Conservation (phyloP, 1,140 invertebrate species). For the Euwallacea fornicatus region DNA sequence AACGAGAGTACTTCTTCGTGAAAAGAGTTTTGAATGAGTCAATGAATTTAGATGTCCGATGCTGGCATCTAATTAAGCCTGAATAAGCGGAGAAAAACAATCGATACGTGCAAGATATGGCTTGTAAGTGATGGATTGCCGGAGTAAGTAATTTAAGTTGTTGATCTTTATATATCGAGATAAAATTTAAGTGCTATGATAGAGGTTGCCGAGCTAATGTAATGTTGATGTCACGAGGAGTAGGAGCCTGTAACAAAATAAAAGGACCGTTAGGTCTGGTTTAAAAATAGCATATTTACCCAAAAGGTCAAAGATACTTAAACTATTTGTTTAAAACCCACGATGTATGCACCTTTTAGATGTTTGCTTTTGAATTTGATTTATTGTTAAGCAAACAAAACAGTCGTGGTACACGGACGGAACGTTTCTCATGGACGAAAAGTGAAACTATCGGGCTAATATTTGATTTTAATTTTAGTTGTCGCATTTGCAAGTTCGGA, state of each 20-base stretch:
- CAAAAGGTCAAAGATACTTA: slow-evolving; percentile 20
- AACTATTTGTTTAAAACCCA: slow-evolving; percentile 19
- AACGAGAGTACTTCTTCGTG: slow-evolving; percentile 14
- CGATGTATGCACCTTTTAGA: slow-evolving; percentile 3
- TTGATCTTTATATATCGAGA: background rate
- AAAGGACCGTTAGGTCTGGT: background rate
- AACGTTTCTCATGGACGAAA: slow-evolving; percentile 15
- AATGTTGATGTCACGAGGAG: too few species aligned
- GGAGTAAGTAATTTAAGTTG: background rate
- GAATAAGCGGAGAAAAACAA: background rate
- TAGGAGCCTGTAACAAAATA: background rate
- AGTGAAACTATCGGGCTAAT: slow-evolving; percentile 10
- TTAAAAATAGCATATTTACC: slow-evolving; percentile 8
- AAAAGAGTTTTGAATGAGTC: slow-evolving; percentile 22
- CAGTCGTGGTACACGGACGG: background rate
- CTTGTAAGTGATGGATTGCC: background rate
- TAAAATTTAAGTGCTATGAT: too few species aligned
- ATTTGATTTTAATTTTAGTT: slow-evolving; percentile 12
- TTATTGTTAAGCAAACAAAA: slow-evolving; percentile 13
- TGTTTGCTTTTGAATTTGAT: slow-evolving; percentile 17
- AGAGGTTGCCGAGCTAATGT: too few species aligned
- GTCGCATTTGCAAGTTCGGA: too few species aligned
- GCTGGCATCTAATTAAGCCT: slow-evolving; percentile 15
- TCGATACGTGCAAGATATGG: slow-evolving; percentile 3
- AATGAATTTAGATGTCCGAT: slow-evolving; percentile 21